Evolutionary conservation across 2,888 invertebrate genomes (phyloP).

Genomic region (Lasioglossum figueresi): DNA sequence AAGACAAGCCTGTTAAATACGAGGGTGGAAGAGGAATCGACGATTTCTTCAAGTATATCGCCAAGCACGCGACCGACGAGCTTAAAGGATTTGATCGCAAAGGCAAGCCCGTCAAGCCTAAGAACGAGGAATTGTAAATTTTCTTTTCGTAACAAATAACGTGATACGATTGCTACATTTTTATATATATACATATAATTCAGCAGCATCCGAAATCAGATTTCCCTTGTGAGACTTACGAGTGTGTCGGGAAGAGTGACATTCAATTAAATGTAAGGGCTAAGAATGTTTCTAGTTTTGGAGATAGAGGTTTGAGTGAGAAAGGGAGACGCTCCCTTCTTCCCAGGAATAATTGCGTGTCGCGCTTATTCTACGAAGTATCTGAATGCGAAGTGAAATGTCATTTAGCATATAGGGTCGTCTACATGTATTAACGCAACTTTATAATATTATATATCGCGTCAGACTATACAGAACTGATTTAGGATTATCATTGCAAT

Average conservation of each 20-base stretch:
- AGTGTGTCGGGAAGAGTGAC: conserved; percentile 31
- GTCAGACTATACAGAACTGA: conserved; percentile 57
- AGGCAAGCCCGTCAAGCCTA: conserved; percentile 89
- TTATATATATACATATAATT: conserved; percentile 32
- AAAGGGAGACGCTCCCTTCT: conserved; percentile 11
- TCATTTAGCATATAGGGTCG: conserved; percentile 60
- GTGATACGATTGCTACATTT: conserved; percentile 49
- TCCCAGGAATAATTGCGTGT: conserved; percentile 6
- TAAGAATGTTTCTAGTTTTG: conserved; percentile 38
- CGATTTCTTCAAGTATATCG: conserved; percentile 97
- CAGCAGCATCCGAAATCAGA: conserved; percentile 37
- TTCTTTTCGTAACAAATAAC: conserved; percentile 24
- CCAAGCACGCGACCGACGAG: conserved; percentile 94
- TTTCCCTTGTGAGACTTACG: conserved; percentile 33
- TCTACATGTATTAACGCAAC: conserved; percentile 57
- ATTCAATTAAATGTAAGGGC: conserved; percentile 30
- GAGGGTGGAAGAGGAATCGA: conserved; percentile 97
- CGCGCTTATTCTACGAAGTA: conserved; percentile 50
- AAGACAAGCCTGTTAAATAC: conserved; percentile 92
- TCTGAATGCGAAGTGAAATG: conserved; percentile 44
- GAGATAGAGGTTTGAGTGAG: conserved; percentile 19
- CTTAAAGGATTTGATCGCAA: conserved; percentile 94
- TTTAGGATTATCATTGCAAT: conserved; percentile 49
- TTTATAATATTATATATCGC: conserved; percentile 57
- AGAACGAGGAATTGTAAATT: conserved; percentile 86